Percentiles rank a stretch among this genome's conserved stretches.
Conservation (phyloP, 2,113 vertebrate genomes). For the Thamnaconus septentrionalis region DNA sequence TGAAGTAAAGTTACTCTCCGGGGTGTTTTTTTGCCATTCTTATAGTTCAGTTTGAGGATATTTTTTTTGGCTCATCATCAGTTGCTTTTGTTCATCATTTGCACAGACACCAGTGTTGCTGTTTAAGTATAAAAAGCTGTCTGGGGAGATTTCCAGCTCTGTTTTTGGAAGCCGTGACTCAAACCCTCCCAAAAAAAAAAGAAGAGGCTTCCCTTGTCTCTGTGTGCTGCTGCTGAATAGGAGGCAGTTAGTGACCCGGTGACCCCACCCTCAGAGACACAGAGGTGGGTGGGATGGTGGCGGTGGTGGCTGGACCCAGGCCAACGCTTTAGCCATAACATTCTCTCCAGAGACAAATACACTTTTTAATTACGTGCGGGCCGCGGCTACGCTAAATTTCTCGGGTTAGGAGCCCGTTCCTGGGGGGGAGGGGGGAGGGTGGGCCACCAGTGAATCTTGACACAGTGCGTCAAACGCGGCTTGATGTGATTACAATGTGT, state of each 20-base stretch:
- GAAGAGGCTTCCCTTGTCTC: conserved; percentile 44
- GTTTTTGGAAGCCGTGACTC: conserved; percentile 39
- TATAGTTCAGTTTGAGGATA: no score
- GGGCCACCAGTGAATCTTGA: conserved; percentile 69
- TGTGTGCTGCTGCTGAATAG: conserved; percentile 76
- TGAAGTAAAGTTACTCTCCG: no score
- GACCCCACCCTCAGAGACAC: conserved; percentile 78
- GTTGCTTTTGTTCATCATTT: no score
- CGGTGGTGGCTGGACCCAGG: conserved; percentile 76
- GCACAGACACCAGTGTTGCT: neutral
- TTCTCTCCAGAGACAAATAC: conserved; percentile 82
- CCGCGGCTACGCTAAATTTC: conserved; percentile 79
- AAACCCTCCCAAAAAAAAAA: conserved; percentile 32
- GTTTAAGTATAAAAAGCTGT: conserved; percentile 19
- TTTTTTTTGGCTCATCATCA: no score
- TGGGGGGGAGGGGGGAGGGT: conserved; percentile 33
- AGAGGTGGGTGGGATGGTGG: conserved; percentile 83
- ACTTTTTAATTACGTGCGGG: conserved; percentile 83
- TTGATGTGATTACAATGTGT: conserved; percentile 71
- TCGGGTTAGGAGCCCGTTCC: conserved; percentile 68
- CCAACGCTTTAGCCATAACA: conserved; percentile 80
- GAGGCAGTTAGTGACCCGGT: conserved; percentile 85
- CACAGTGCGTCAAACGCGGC: conserved; percentile 69
- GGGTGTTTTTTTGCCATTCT: no score
- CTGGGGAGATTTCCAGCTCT: conserved; percentile 27